phyloP scores from a whole-genome alignment of 2,888 invertebrate genomes.

The Ochropacha duplaris region DNA sequence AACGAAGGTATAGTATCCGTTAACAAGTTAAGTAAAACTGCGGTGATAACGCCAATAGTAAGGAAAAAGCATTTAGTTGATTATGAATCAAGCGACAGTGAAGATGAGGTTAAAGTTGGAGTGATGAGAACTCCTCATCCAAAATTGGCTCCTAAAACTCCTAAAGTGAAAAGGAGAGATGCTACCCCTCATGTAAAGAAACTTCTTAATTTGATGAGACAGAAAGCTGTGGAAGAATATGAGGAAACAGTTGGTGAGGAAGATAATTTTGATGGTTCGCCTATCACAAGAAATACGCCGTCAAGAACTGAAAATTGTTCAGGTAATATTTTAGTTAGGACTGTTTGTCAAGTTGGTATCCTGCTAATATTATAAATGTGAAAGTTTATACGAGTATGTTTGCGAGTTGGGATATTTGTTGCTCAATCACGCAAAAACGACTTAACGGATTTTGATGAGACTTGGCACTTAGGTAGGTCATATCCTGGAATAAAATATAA shows the following conservation, averaged over 20 bases:
- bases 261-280: slow-evolving; percentile 33
- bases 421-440: too few species aligned
- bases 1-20: slow-evolving; percentile 60
- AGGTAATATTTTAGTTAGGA: too few species aligned
- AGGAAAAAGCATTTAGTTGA: slow-evolving; percentile 66
- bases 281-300: slow-evolving; percentile 49
- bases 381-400: too few species aligned
- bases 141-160: slow-evolving; percentile 53
- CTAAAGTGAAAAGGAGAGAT: slow-evolving; percentile 48
- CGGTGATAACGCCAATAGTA: slow-evolving; percentile 68
- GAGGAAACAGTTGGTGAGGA: slow-evolving; percentile 49
- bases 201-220: slow-evolving; percentile 50
- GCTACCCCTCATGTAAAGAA: slow-evolving; percentile 72
- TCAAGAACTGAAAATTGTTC: slow-evolving; percentile 40
- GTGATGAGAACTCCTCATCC: slow-evolving; percentile 49
- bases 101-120: slow-evolving; percentile 36
- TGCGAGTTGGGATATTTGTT: too few species aligned
- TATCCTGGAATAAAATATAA: too few species aligned
- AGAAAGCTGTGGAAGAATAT: slow-evolving; percentile 55
- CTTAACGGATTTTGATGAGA: too few species aligned
- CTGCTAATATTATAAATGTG: too few species aligned
- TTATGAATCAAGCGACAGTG: slow-evolving; percentile 68
- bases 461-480: too few species aligned
- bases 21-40: slow-evolving; percentile 62
- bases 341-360: too few species aligned